Evolutionary conservation across 2,888 invertebrate species (phyloP), one percentile per base, ranked within the genome.

Genomic region (Heliconius cydno): DNA sequence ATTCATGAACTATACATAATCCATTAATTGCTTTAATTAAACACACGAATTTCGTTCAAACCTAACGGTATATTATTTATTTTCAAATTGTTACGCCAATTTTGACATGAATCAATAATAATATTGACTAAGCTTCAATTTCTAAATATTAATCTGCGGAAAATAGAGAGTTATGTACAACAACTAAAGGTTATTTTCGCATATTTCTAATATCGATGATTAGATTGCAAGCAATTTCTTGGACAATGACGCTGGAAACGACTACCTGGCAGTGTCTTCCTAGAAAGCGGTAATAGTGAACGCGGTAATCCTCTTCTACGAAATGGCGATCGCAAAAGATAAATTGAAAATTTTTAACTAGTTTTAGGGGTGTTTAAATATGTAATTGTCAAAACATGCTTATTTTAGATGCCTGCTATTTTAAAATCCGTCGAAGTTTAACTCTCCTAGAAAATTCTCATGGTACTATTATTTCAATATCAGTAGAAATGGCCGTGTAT

Each of bases 191-290:
- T 28, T 57, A 80, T 84, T 85, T 85, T 87, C 74, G 76, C 65
- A 72, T 84, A 72, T 68, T 77, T 65, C 30, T 46, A 25, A 57
- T 78, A 77, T 60, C 46, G 73, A 81, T 73, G 80, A 77, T 79
- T 72, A 79, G 75, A 82, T 82, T 83, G 85, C 84, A 83, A 85
- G 82, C 84, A 83, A 84, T 85, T 84, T 83, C 84, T 84, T 86
- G 88, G 87, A 92, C 91, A 92, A 94, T 90, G 90, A 89, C 70
- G 88, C 87, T 87, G 85, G 84, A 85, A 86, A 83, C 87, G 86
- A 87, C 92, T 94, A 94, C 94, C 94, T 94, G 93, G 89, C 82
- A 84, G 85, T 90, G 90, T 92, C 94, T 94, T 95, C 94, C 91
- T 88, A 90, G 94, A 94, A 95, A 86, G 86, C 90, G 88, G 92